phyloP scores from a whole-genome alignment of 2,888 invertebrate species.

The Chromoteleia sp. region DNA sequence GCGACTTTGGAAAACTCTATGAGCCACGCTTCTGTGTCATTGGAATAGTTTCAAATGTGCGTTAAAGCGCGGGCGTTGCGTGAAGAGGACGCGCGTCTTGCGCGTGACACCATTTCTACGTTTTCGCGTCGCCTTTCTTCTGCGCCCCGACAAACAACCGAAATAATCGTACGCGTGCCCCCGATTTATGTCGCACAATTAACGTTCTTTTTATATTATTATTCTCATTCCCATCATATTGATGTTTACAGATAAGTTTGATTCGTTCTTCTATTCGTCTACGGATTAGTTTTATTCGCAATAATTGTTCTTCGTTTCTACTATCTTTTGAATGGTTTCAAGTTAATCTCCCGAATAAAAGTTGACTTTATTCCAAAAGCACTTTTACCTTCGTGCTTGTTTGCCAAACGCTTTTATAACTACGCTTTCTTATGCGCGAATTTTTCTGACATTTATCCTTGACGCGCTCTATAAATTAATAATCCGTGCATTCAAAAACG shows the following conservation, averaged over 20 bases:
- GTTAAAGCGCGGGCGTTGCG: slow-evolving; percentile 70
- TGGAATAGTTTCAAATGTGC: slow-evolving; percentile 70
- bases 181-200: slow-evolving; percentile 21
- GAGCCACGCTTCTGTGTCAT: slow-evolving; percentile 70
- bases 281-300: too few species aligned
- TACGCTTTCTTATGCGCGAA: slow-evolving; percentile 2
- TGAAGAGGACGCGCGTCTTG: slow-evolving; percentile 61
- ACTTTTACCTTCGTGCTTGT: slow-evolving; percentile 16
- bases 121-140: slow-evolving; percentile 54
- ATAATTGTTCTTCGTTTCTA: too few species aligned
- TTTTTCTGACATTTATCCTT: slow-evolving; percentile 41
- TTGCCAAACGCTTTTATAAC: slow-evolving; percentile 25
- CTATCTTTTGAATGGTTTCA: background rate
- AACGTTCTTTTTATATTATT: too few species aligned
- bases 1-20: slow-evolving; percentile 69
- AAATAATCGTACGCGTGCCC: slow-evolving; percentile 39
- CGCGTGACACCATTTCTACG: slow-evolving; percentile 63
- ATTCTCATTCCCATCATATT: too few species aligned
- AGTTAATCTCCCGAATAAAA: slow-evolving; percentile 15
- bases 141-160: slow-evolving; percentile 39
- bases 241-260: too few species aligned
- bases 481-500: slow-evolving; percentile 12
- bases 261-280: too few species aligned
- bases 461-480: slow-evolving; percentile 33
- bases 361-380: slow-evolving; percentile 50